phyloP scores from a whole-genome alignment of 2,797 vertebrate species.

The Echiichthys vipera region DNA sequence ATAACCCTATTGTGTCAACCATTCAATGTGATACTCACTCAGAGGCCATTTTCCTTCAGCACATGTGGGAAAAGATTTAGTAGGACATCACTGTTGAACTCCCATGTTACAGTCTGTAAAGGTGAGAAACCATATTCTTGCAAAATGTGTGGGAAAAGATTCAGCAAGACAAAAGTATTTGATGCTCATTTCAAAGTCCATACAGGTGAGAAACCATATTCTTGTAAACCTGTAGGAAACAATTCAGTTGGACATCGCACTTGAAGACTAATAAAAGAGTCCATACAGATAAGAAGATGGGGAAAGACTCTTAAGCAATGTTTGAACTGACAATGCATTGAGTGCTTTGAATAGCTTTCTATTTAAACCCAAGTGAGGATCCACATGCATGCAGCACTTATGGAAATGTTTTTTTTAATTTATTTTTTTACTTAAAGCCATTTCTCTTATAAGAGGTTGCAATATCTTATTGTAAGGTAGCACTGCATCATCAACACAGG shows the following conservation, averaged over 20 bases:
- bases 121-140: not conserved
- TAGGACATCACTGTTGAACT: not conserved
- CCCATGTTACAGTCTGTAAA: not conserved
- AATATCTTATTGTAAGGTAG: too few species aligned
- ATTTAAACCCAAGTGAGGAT: too few species aligned
- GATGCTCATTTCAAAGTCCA: not conserved
- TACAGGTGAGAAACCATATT: not conserved
- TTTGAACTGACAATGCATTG: not conserved
- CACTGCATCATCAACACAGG: too few species aligned
- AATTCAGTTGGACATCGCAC: too few species aligned
- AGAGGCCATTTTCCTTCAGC: too few species aligned
- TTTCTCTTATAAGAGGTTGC: too few species aligned
- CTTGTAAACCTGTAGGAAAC: not conserved
- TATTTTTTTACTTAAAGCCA: too few species aligned
- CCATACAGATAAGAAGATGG: too few species aligned
- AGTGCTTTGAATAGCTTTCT: too few species aligned
- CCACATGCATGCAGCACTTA: too few species aligned
- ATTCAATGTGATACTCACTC: not conserved
- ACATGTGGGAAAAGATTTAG: conserved; percentile 1
- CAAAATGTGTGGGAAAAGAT: not conserved
- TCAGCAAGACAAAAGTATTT: not conserved
- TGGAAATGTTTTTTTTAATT: too few species aligned
- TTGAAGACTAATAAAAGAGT: too few species aligned
- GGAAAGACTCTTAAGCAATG: not conserved
- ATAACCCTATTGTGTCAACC: not conserved